These are phyloP conservation scores for Melanotaenia parkinsoni DNA, from an alignment of 2,797 vertebrate species.

Conservation along the genomic window DNA sequence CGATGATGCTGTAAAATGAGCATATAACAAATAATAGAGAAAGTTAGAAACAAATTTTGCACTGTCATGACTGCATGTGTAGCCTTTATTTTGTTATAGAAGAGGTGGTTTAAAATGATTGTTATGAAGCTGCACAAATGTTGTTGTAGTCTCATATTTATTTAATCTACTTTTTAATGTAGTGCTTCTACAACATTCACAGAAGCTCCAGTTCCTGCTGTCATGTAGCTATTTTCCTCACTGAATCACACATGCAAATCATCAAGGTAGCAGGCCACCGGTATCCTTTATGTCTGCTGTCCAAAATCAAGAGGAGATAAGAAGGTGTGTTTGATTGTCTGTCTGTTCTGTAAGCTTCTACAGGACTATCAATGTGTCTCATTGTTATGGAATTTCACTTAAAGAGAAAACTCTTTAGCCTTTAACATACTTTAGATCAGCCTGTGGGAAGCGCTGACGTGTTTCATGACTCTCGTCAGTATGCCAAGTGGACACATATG, in stretches of 20 bases:
- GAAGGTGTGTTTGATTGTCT: background rate
- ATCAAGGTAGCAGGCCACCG: background rate
- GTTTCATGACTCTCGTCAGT: slow-evolving; percentile 44
- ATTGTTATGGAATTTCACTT: background rate
- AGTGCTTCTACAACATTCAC: background rate
- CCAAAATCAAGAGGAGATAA: background rate
- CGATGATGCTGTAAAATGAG: background rate
- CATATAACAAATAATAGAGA: background rate
- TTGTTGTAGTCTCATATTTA: background rate
- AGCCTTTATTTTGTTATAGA: too few relatives aligned
- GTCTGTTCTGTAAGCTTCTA: background rate
- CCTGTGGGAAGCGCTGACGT: slow-evolving; percentile 36
- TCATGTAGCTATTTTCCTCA: background rate
- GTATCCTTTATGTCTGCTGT: background rate
- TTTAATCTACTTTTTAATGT: background rate
- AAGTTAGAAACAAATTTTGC: too few relatives aligned
- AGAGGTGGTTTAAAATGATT: too few relatives aligned
- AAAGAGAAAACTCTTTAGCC: background rate
- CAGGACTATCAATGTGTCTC: background rate
- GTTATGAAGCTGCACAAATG: background rate
- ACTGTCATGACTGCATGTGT: too few relatives aligned
- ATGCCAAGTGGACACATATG: slow-evolving; percentile 30
- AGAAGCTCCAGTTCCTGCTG: background rate
- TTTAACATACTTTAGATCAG: slow-evolving; percentile 1
- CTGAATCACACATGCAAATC: background rate